phyloP scores from a whole-genome alignment of 2,888 invertebrate species.

The Habrosyne pyritoides region DNA sequence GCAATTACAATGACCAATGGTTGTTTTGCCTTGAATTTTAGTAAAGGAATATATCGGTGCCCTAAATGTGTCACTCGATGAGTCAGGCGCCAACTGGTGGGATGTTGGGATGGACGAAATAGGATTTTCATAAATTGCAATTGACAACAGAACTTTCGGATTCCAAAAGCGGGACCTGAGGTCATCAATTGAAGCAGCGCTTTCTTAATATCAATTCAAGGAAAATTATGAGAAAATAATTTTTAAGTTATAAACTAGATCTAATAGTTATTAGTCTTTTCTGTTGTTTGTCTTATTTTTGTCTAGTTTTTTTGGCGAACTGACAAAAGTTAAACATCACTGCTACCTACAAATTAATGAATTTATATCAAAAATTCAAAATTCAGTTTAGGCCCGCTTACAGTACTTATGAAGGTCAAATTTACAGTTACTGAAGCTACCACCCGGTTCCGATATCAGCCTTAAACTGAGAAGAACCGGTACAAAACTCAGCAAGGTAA shows the following conservation, averaged over 20 bases:
- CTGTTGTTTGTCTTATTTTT: too few species aligned
- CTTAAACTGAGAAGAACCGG: too few species aligned
- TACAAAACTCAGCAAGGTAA: too few species aligned
- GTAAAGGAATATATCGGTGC: slow-evolving; percentile 47
- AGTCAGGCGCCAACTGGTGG: slow-evolving; percentile 42
- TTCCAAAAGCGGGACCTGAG: slow-evolving; percentile 12
- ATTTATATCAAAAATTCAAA: too few species aligned
- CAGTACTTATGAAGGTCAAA: too few species aligned
- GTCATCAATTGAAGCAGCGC: not conserved
- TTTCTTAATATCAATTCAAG: not conserved
- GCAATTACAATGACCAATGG: not conserved
- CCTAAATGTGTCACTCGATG: slow-evolving; percentile 72
- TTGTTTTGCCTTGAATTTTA: slow-evolving; percentile 14
- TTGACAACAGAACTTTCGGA: slow-evolving; percentile 18
- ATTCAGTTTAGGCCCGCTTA: too few species aligned
- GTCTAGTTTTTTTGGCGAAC: too few species aligned
- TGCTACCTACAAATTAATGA: too few species aligned
- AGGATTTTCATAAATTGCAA: slow-evolving; percentile 40
- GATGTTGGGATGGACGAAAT: slow-evolving; percentile 44
- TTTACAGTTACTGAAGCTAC: too few species aligned
- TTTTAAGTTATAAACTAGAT: too few species aligned
- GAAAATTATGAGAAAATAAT: not conserved
- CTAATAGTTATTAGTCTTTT: too few species aligned
- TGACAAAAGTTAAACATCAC: not conserved
- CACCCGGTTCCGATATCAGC: too few species aligned